These are phyloP conservation scores for Acleris sparsana DNA, from an alignment of 2,888 invertebrate genomes.

Conservation along the genomic window DNA sequence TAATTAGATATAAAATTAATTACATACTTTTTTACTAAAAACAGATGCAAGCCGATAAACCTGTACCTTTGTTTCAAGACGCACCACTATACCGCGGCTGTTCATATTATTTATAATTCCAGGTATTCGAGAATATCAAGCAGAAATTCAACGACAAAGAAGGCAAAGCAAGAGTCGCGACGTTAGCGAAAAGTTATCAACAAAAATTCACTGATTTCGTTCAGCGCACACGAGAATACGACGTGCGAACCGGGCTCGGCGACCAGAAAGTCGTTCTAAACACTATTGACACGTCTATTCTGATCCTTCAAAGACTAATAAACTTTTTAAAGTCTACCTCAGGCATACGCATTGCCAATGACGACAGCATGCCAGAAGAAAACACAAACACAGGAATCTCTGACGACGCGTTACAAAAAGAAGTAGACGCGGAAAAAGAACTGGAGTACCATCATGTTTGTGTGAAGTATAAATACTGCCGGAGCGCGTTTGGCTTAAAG, in stretches of 20 bases:
- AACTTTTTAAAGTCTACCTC: slow-evolving; percentile 47
- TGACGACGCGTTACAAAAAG: slow-evolving; percentile 43
- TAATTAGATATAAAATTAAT: too few species aligned
- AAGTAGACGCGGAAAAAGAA: slow-evolving; percentile 46
- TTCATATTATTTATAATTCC: background rate
- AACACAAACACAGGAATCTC: background rate
- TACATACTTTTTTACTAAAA: too few species aligned
- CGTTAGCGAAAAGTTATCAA: slow-evolving; percentile 47
- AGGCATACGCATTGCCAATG: too few species aligned
- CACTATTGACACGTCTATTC: slow-evolving; percentile 55
- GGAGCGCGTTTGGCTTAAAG: slow-evolving; percentile 44
- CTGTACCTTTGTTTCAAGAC: too few species aligned
- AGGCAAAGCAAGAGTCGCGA: slow-evolving; percentile 43
- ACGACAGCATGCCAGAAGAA: background rate
- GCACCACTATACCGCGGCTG: background rate
- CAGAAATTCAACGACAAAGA: slow-evolving; percentile 41
- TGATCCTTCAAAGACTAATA: slow-evolving; percentile 49
- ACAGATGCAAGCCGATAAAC: too few species aligned
- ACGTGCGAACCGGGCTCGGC: slow-evolving; percentile 56
- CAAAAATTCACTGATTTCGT: slow-evolving; percentile 54
- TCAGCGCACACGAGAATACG: slow-evolving; percentile 46
- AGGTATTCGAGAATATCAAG: slow-evolving; percentile 49
- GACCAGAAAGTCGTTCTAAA: slow-evolving; percentile 59
- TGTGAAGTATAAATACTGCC: slow-evolving; percentile 52
- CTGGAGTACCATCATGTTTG: slow-evolving; percentile 52